These are phyloP conservation scores for Thysanoteuthis rhombus DNA, from an alignment of 2,888 invertebrate genomes.

Conservation along the genomic window DNA sequence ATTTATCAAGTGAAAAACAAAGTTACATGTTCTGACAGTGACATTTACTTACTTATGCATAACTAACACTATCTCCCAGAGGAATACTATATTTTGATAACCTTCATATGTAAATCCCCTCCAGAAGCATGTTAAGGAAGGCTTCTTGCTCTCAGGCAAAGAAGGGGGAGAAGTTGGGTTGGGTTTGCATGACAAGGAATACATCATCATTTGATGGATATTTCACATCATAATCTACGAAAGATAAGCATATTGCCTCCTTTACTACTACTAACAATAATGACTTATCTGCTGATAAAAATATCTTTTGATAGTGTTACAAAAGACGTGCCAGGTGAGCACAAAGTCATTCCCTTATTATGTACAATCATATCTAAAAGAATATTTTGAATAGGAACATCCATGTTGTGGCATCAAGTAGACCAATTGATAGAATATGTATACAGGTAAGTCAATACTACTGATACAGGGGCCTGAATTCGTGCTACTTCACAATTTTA, in stretches of 20 bases:
- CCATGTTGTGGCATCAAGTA: too few species aligned
- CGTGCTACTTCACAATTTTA: too few species aligned
- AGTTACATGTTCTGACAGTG: background rate
- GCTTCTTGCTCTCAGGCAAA: background rate
- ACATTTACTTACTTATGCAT: constrained; percentile 12
- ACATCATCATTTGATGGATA: background rate
- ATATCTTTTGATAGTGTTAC: background rate
- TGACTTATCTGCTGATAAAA: background rate
- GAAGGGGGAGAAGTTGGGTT: too few species aligned
- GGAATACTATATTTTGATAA: background rate
- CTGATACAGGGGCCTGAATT: too few species aligned
- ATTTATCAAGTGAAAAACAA: background rate
- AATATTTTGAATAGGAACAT: too few species aligned
- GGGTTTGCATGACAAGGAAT: background rate
- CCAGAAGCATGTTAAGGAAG: background rate
- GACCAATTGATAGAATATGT: too few species aligned
- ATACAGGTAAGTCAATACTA: too few species aligned
- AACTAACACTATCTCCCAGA: background rate
- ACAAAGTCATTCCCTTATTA: too few species aligned
- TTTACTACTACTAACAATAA: background rate
- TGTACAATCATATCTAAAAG: too few species aligned
- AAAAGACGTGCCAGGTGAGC: background rate
- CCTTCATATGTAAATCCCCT: background rate
- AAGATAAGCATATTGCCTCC: background rate
- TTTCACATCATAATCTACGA: background rate